Conservation (phyloP, 2,888 invertebrate genomes). For the Augiades crinisus region DNA sequence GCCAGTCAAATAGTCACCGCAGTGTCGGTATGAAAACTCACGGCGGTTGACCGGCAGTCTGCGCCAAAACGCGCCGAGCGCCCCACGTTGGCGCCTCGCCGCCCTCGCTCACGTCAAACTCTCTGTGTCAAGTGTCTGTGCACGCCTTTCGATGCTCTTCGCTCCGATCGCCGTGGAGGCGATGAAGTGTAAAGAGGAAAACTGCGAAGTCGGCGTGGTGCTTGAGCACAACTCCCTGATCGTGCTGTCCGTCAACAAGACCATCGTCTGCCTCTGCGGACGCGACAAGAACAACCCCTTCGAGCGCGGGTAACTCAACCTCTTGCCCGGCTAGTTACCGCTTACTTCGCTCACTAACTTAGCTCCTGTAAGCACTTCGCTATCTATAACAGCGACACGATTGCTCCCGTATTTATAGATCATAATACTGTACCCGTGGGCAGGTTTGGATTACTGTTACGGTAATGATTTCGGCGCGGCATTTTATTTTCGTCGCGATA, state of each 20-base stretch:
- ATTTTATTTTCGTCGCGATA: constrained; percentile 24
- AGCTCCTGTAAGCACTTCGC: neutral
- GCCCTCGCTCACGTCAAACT: constrained; percentile 37
- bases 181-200: constrained; percentile 82
- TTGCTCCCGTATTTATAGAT: neutral
- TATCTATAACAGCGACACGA: neutral
- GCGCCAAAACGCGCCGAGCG: constrained; percentile 69
- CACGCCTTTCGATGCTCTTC: constrained; percentile 76
- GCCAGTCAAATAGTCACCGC: constrained; percentile 74
- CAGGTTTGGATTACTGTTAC: neutral
- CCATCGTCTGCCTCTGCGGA: constrained; percentile 78
- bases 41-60: constrained; percentile 65
- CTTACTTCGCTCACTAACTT: neutral
- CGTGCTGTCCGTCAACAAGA: constrained; percentile 76
- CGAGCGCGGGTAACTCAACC: constrained; percentile 71
- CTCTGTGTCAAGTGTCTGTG: constrained; percentile 61
- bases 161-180: constrained; percentile 78
- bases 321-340: neutral
- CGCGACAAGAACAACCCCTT: constrained; percentile 71
- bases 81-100: constrained; percentile 55
- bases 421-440: constrained; percentile 1
- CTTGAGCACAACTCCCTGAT: constrained; percentile 77
- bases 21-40: constrained; percentile 53
- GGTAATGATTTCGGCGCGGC: constrained; percentile 20
- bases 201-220: constrained; percentile 79